phyloP scores from a whole-genome alignment of 2,797 vertebrate genomes.

The Poecile montanus region DNA sequence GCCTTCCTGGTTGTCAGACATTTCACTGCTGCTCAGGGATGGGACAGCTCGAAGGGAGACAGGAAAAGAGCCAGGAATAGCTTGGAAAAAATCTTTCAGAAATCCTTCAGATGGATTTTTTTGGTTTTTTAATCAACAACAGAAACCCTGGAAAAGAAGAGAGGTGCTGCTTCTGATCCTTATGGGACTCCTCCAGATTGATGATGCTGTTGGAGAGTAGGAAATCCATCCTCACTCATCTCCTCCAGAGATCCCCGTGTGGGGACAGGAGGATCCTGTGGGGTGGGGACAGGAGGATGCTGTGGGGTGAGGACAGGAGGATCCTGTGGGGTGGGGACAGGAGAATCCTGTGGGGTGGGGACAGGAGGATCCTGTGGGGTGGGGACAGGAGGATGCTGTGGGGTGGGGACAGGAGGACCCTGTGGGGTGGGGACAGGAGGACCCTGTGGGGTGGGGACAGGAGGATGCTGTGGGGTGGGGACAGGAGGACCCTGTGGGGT shows the following conservation, averaged over 20 bases:
- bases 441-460: rapidly evolving
- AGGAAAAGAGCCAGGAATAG: background rate
- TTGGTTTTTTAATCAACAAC: background rate
- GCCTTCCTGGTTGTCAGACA: background rate
- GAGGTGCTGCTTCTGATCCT: background rate
- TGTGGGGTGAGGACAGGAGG: background rate
- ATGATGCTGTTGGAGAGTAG: background rate
- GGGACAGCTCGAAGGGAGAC: background rate
- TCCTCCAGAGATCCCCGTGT: background rate
- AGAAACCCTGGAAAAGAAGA: background rate
- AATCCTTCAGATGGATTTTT: background rate
- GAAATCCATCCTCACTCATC: background rate
- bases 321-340: rapidly evolving
- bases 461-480: background rate
- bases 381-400: background rate
- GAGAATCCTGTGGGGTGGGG: background rate
- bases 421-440: background rate
- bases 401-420: background rate
- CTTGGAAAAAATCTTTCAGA: background rate
- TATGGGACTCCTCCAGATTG: background rate
- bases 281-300: background rate
- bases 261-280: background rate
- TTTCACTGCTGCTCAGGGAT: background rate
- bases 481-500: background rate
- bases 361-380: rapidly evolving